Evolutionary conservation across 2,113 vertebrate species (phyloP), one percentile per base, ranked within the genome.

Genomic region (Oryzias celebensis): DNA sequence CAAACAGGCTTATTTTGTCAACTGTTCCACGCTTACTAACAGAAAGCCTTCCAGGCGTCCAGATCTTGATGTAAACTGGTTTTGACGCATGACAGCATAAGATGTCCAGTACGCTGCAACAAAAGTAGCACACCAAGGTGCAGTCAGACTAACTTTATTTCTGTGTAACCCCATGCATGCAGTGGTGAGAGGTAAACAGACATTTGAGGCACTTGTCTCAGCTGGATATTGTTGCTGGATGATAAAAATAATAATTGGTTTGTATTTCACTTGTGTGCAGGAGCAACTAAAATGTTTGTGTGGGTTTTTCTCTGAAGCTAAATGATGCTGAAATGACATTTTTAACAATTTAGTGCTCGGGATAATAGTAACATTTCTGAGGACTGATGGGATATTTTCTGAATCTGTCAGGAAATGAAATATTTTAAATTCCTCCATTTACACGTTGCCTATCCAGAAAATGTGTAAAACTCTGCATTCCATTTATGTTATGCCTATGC

Each of bases 401-500:
- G 52, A 75, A 54, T 80, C 62, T 54, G 7, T 61, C 67, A 57
- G 50, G 52, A 80, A 77, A 75, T 55, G 48, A 52, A n/a, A 46
- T 26, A 51, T 68, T 73, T 71, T 62, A 58, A 55, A 51, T 71
- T 68, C 68, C 51, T 58, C 17, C 51, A 51, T 75, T 65, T 63
- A 65, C 53, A 44, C 45, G 13, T 81, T 47, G 51, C 62, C 69
- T 71, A 75, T 62, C 61, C 69, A 41, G 69, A 72, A 83, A 53
- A 77, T 55, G 66, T 62, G 54, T 71, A 67, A 62, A 80, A 70
- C 67, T 26, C 49, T 53, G n/a, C n/a, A 65, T 45, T 23, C 28
- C 17, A 66, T 79, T 77, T 69, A 52, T 14, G 65, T 72, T 55
- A 71, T 61, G 53, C 46, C 61, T 65, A 70, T 75, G 71, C 59